Base-by-base conservation (phyloP, 1,140 invertebrate genomes). In the Macrobrachium rosenbergii region DNA sequence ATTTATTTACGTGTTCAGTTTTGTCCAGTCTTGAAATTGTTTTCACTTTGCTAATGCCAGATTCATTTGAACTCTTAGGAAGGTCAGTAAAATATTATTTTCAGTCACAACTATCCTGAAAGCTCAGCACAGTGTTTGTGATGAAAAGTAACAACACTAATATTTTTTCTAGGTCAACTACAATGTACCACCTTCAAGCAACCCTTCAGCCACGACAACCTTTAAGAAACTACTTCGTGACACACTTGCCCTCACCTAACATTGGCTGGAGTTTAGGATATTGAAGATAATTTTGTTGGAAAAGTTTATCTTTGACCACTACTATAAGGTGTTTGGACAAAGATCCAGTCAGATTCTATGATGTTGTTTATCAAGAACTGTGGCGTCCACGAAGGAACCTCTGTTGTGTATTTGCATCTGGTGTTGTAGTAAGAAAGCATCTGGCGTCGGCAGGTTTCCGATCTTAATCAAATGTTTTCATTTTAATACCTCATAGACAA, bases 191-290 rank as follows among this genome's bases (percentile, higher is more conserved):
- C 69, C 87, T n/a, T 81, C 83, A 14, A 82, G 77, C 43, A 82
- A 87, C 75, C 81, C 88, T 14, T 96, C 96, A 2, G 95, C 97
- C 90, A 95, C 96, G 45, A 96, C 96, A 90, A 97, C 97, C 0
- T 95, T 98, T 93, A 96, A 96, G 90, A 98, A 97, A 92, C 94
- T 98, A 59, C 95, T 98, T 59, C 96, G 96, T 91, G 97, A 97
- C 91, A 97, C 96, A n/a, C 92, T 97, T 43, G 94, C 95, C 43
- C 78, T 87, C n/a, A 72, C 69, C 75, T 87, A 87, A 87, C 85
- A 87, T 64, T 87, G 85, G 85, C 78, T 87, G 23, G 37, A 58
- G 37, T 43, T 23, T 87, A 87, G 85, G 85, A 73, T 87, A 60
- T 60, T 80, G 23, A 78, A 63, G 43, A 63, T 60, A 45, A 81